Evolutionary conservation across 2,797 vertebrate species (phyloP), one percentile per base, ranked within the genome.

Genomic region (Rhynchonycteris naso): DNA sequence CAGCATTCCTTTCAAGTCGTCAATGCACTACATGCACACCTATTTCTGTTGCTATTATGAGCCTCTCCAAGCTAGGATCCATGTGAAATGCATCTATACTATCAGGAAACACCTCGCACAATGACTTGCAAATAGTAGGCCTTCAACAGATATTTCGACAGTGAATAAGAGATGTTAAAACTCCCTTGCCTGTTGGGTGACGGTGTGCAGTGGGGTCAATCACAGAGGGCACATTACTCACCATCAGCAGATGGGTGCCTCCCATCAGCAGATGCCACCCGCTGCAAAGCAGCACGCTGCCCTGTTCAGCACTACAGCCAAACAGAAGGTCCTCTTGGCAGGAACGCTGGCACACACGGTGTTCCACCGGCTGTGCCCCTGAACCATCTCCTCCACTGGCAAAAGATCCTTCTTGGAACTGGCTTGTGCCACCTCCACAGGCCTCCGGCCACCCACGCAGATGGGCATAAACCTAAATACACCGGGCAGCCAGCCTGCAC

Each of bases 271-370:
- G 96, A 94, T 21, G 21, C 47, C 69, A 22, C 75, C 95, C 7
- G 0, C n/a, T 68, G 33, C 50, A 24, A 65, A 94, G 65, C 33
- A 26, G 82, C 91, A 63, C 1, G 7, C 66, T 13, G 35, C 66
- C 66, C 75, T 33, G 54, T 7, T 56, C 13, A 21, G 81, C 9
- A 0, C 47, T 43, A 11, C 5, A 93, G 93, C 96, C 94, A 96
- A 82, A 94, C 92, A 96, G 96, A 97, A 96, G 59, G 59, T 83
- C 94, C 52, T 96, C 88, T 92, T 94, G 87, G 93, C 97, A 96
- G 54, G 22, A 84, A 1, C 0, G 4, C 10, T 50, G 82, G 92
- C 78, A 4, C 56, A 59, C 2, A 6, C 84, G 28, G 21, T 33
- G 35, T 88, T 89, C 90, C 21, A 35, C 78, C 87, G 83, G 83